Evolutionary conservation across 2,113 vertebrate species (phyloP).

Genomic region (Vimba vimba): DNA sequence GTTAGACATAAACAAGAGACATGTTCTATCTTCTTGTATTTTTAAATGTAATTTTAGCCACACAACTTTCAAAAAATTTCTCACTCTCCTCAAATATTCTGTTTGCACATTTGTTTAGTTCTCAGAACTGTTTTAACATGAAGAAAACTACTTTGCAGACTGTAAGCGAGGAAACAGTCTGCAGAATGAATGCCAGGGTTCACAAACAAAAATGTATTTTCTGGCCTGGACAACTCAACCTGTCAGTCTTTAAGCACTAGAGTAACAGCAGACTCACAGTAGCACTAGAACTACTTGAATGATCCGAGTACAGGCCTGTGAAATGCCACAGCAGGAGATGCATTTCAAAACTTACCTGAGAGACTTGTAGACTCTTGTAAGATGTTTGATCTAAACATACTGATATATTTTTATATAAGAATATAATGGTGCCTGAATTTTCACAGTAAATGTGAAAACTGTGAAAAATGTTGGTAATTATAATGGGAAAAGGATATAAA

Average conservation of each 20-base stretch:
- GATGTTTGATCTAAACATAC: slow-evolving; percentile 20
- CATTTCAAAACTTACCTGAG: not conserved
- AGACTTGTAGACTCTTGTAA: not conserved
- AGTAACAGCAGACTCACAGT: slow-evolving; percentile 20
- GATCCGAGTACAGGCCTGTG: slow-evolving; percentile 7
- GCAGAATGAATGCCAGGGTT: not conserved
- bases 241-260: not conserved
- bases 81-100: not conserved
- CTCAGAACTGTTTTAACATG: slow-evolving; percentile 17
- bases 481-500: not conserved
- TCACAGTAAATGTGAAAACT: not conserved
- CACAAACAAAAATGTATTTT: not conserved
- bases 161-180: not conserved
- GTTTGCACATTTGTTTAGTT: slow-evolving; percentile 14
- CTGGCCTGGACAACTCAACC: slow-evolving; percentile 1
- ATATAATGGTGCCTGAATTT: not conserved
- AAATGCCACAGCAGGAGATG: not conserved
- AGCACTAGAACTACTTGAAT: slow-evolving; percentile 31
- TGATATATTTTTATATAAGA: not conserved
- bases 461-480: no score
- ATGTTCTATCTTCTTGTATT: no score
- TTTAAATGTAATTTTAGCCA: not conserved
- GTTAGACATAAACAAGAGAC: no score
- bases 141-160: not conserved
- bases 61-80: not conserved